phyloP scores from a whole-genome alignment of 2,888 invertebrate species.

The Pristionchus entomophagus region DNA sequence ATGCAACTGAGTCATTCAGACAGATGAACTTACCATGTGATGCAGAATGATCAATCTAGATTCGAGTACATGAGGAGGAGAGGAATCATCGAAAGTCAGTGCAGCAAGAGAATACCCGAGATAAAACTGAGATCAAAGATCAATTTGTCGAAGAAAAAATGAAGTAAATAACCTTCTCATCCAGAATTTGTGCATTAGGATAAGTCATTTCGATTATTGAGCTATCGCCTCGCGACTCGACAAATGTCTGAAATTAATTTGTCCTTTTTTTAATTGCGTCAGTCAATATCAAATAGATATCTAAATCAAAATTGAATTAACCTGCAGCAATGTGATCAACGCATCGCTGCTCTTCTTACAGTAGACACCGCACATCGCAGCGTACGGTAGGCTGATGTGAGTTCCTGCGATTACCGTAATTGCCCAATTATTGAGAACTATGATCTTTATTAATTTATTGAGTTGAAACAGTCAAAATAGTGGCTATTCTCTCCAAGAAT shows the following conservation, averaged over 20 bases:
- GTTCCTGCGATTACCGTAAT: too few species aligned
- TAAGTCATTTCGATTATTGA: constrained; percentile 62
- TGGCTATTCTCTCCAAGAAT: too few species aligned
- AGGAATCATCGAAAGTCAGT: constrained; percentile 52
- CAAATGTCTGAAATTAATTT: constrained; percentile 50
- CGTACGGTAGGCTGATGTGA: constrained; percentile 53
- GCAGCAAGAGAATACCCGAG: constrained; percentile 64
- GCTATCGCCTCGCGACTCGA: constrained; percentile 47
- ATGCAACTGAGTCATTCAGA: too few species aligned
- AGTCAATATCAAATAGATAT: too few species aligned
- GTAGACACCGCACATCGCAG: constrained; percentile 71
- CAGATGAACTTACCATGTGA: constrained; percentile 64
- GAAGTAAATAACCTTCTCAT: constrained; percentile 46
- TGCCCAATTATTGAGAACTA: too few species aligned
- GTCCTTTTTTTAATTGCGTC: neutral
- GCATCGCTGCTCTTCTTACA: constrained; percentile 73
- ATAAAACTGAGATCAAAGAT: constrained; percentile 52
- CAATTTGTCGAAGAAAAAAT: neutral
- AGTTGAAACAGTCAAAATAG: too few species aligned
- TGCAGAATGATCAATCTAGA: constrained; percentile 69
- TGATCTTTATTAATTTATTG: too few species aligned
- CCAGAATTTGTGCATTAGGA: constrained; percentile 68
- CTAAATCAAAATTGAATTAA: constrained; percentile 39
- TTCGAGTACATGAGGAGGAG: constrained; percentile 53
- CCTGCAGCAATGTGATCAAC: constrained; percentile 70